Base-by-base conservation (phyloP, 2,888 invertebrate genomes). In the Digitonthophagus gazella region DNA sequence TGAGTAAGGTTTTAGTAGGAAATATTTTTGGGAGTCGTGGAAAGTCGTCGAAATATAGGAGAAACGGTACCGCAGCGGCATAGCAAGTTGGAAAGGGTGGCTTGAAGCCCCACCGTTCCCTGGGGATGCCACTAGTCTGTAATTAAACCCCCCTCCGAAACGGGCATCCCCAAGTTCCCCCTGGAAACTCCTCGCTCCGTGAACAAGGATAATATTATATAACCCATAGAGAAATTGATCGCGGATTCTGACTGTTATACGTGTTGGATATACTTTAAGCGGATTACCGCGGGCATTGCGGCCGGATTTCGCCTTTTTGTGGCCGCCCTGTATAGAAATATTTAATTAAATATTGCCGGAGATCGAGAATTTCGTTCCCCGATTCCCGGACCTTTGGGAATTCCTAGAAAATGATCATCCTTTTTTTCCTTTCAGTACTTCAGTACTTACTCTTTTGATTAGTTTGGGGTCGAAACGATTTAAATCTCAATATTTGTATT, bases 51-150 rank as follows among this genome's bases (percentile, higher is more conserved):
- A 16, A 57, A 57, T 15, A 15, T 57, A 16, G 57, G 57, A 16
- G 57, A 19, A 8, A 20, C 18, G 18, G 61, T n/a, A 19, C 20
- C 18, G 16, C 61, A 20, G 18, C 61, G 61, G 16, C 14, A 20
- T 16, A 15, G 58, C 15, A 20, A 61, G 61, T 6, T 18, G 20
- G 71, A 72, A 73, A 74, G 75, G 75, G 73, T 74, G 75, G 74
- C 73, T 75, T 76, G 80, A 78, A 79, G 80, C 80, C 80, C 80
- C 78, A 75, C 75, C 78, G 76, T 76, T 81, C 81, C 79, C 80
- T 71, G 74, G 81, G 81, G 81, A 81, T 77, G 79, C 78, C 76
- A 79, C 78, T 78, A 79, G 81, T 80, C 81, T 81, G 81, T 82
- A 82, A 82, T 82, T 81, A 82, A 81, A 81, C 81, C 80, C 78